These are phyloP conservation scores for Macrotis lagotis DNA, from an alignment of 2,113 vertebrate species.

Conservation along the genomic window DNA sequence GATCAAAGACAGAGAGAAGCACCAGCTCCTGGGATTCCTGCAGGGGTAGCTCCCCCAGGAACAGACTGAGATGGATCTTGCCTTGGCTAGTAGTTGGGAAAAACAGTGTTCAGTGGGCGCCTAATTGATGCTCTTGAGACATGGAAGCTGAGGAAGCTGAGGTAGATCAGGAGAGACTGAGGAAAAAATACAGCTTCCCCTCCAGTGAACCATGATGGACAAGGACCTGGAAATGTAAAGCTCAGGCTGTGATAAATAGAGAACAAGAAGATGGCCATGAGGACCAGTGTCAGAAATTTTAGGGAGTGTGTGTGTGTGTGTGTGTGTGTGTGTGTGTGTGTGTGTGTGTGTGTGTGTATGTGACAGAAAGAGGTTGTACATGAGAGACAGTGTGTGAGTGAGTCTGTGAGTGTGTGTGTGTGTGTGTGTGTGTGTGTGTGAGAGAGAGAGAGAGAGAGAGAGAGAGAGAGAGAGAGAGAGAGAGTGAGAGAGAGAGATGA, in stretches of 20 bases:
- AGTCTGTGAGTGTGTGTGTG: too few relatives aligned
- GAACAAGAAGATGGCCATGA: neutral
- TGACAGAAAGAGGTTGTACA: too few relatives aligned
- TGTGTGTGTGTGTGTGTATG: neutral
- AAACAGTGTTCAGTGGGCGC: neutral
- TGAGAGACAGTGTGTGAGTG: too few relatives aligned
- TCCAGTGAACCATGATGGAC: neutral
- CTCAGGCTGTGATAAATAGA: conserved; percentile 41
- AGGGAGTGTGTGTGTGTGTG: neutral
- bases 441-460: neutral
- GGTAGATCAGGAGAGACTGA: neutral
- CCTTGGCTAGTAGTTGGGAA: neutral
- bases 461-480: too few relatives aligned
- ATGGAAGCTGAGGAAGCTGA: neutral
- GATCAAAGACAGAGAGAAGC: neutral
- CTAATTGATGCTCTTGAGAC: neutral
- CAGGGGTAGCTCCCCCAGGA: too few relatives aligned
- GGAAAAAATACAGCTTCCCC: neutral
- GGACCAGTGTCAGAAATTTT: neutral
- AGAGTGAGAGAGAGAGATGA: too few relatives aligned
- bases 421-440: neutral
- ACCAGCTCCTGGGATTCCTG: too few relatives aligned
- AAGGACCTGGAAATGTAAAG: conserved; percentile 14
- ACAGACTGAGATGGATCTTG: neutral
- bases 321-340: neutral